Evolutionary conservation across 2,888 invertebrate species (phyloP), one percentile per base, ranked within the genome.

Genomic region (Nasonovia ribisnigri): DNA sequence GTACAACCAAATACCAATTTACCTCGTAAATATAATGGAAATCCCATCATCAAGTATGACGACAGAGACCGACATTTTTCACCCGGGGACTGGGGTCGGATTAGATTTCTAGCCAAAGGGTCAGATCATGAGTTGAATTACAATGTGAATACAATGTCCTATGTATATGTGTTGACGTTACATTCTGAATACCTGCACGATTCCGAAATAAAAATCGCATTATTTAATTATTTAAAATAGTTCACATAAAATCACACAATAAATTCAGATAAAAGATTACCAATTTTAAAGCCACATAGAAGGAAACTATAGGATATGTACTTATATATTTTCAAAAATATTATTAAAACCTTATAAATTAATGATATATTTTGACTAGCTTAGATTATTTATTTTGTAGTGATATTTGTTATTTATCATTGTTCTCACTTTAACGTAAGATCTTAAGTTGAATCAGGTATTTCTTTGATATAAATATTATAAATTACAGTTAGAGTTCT

Each of bases 51-150:
- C 57, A 88, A 54, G 13, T 54, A 54, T 54, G 54, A 88, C 29
- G 42, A 60, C 13, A 60, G 43, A n/a, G 26, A n/a, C 46, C 16
- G 20, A 60, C n/a, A 60, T 43, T 90, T 46, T 90, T 67, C 60
- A 90, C 29, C 20, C 46, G 29, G 13, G 42, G 54, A 42, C 29
- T 13, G 29, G 43, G 0, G 86, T 91, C 20, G 43, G 57, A 91
- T 86, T 91, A 91, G 43, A 54, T 84, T 91, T 91, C 57, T 46
- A 84, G n/a, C 43, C n/a, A 84, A 54, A 43, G 20, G n/a, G 57
- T 91, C 91, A 86, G n/a, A 54, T 26, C 90, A 42, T 54, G 54
- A 86, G 16, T n/a, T 46, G 86, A 86, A 57, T 57, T 43, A 43
- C 26, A 57, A 91, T 86, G 67, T 43, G 54, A 42, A 29, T 89